Evolutionary conservation across 2,113 vertebrate species (phyloP), one percentile per base, ranked within the genome.

Genomic region (Eleginops maclovinus): DNA sequence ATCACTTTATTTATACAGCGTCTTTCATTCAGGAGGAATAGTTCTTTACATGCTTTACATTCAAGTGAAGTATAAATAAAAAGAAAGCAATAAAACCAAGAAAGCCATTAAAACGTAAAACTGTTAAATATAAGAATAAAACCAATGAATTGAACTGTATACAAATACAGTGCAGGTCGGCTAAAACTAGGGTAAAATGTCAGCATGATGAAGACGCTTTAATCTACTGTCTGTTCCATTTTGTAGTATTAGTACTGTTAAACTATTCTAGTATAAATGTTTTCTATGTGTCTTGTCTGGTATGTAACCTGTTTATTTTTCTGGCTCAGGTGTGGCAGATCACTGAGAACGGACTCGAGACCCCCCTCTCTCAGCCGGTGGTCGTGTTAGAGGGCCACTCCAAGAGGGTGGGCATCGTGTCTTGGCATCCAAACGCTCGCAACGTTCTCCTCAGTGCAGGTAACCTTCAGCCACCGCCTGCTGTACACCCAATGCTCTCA

Each of bases 361-460:
- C 92, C 19, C 92, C 98, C 53, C 93, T 98, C 71, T 97, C 97
- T 0, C 97, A 99, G 77, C 97, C 98, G 0, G 96, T 96, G 79
- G 97, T 98, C 0, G 95, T 98, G 75, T 86, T 99, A 73, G 97
- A 99, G 92, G 98, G 98, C 9, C 98, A 99, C 88, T 98, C 97
- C 13, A 99, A 99, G 93, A 93, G 97, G 62, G 98, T 99, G 0
- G 98, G 98, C 90, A 99, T 99, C 0, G 96, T 99, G 79, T 95
- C 97, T 22, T 99, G 98, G 98, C 98, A 99, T 28, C 98, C 98
- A 0, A 99, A 98, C 0, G 96, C 97, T 0, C 97, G 97, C 73
- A 99, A 99, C 0, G 95, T 99, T 75, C 96, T 99, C 82, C 96
- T 99, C 28, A 99, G 98, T 0, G 98, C 98, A 94, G 98, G 98